These are phyloP conservation scores for Bambusicola thoracicus DNA, from an alignment of 2,113 vertebrate species.

Conservation along the genomic window DNA sequence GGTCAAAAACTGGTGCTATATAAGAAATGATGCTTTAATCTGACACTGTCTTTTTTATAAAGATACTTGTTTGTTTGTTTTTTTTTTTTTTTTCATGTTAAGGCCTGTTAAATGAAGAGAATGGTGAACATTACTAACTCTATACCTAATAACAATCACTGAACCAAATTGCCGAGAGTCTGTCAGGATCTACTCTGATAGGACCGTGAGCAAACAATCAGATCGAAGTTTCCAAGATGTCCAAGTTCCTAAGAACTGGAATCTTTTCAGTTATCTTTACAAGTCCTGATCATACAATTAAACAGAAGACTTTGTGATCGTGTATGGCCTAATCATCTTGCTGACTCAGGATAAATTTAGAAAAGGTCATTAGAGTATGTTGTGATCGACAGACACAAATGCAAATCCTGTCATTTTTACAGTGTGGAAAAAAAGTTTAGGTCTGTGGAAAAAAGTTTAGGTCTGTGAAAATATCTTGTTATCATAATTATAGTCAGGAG, in stretches of 20 bases:
- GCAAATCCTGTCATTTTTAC: neutral
- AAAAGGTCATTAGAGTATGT: neutral
- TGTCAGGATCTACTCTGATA: neutral
- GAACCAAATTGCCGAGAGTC: neutral
- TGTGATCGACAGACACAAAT: neutral
- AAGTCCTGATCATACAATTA: neutral
- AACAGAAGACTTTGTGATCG: neutral
- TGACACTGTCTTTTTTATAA: neutral
- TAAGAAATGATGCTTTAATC: neutral
- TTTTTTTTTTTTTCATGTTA: neutral
- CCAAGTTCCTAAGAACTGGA: neutral
- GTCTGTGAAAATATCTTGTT: neutral
- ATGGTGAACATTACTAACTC: neutral
- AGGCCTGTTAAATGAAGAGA: neutral
- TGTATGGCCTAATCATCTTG: neutral
- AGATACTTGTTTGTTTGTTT: neutral
- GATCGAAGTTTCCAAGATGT: neutral
- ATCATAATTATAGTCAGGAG: neutral
- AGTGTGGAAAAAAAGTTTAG: too few species aligned
- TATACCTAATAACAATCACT: neutral
- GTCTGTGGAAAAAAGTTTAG: neutral
- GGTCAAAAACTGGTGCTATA: neutral
- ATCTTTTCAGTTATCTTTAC: neutral
- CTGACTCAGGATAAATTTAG: neutral
- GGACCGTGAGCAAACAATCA: neutral